Conservation (phyloP, 2,888 invertebrate genomes). For the Rapana venosa region DNA sequence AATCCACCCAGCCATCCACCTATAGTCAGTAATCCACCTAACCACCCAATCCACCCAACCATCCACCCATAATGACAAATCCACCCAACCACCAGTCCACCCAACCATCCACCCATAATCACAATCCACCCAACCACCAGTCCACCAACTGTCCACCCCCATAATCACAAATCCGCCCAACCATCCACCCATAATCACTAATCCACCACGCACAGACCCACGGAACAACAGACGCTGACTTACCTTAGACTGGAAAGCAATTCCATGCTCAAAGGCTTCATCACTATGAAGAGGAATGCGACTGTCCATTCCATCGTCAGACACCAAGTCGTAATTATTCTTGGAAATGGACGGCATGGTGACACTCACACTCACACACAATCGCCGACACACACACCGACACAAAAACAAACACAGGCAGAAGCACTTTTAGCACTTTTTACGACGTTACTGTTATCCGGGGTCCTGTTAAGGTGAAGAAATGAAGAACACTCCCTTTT, state of each 20-base stretch:
- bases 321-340: slow-evolving; percentile 94
- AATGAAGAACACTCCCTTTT: no score
- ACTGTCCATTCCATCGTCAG: slow-evolving; percentile 96
- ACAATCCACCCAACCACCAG: neutral
- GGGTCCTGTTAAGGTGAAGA: no score
- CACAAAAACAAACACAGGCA: neutral
- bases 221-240: slow-evolving; percentile 64
- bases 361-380: slow-evolving; percentile 13
- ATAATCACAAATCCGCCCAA: neutral
- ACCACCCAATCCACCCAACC: neutral
- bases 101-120: neutral
- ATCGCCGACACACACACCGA: neutral
- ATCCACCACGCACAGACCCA: neutral
- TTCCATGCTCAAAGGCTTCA: slow-evolving; percentile 97
- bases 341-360: slow-evolving; percentile 66
- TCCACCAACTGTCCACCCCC: neutral
- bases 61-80: neutral
- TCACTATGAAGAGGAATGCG: slow-evolving; percentile 97
- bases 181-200: neutral
- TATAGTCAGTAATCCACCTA: neutral
- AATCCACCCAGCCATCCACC: neutral
- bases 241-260: slow-evolving; percentile 98
- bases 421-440: neutral
- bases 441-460: no score
- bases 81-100: neutral